Evolutionary conservation across 2,888 invertebrate species (phyloP), one percentile per base, ranked within the genome.

Genomic region (Ecliptopera silaceata): DNA sequence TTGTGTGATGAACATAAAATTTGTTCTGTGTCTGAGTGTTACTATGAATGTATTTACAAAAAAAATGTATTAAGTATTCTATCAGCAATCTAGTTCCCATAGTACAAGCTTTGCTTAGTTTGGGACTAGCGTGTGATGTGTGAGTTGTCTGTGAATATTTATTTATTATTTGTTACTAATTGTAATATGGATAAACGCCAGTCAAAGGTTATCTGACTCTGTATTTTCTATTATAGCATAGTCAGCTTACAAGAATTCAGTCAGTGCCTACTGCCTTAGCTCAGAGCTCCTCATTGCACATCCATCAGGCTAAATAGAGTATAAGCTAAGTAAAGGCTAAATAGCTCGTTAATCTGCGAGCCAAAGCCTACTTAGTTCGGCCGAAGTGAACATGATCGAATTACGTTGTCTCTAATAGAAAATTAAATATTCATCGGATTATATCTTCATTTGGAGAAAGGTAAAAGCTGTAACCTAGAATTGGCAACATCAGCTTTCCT

Each of bases 311-410:
- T n/a, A 34, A 48, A n/a, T n/a, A n/a, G n/a, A n/a, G n/a, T n/a
- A n/a, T n/a, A n/a, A n/a, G n/a, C n/a, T n/a, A n/a, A n/a, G n/a
- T n/a, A n/a, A n/a, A n/a, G n/a, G n/a, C n/a, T n/a, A n/a, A 54
- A 54, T 54, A 36, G 42, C 26, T 48, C 31, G 54, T 54, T 47
- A 54, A 51, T 38, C 47, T 47, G 43, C 50, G 32, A 43, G 50
- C 50, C 50, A 50, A 43, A n/a, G n/a, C n/a, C n/a, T 36, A 47
- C 47, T 10, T 36, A 13, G 38, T 17, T 10, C 12, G 48, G 17
- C 29, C 31, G 39, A 46, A 18, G 34, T 18, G 48, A 29, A 43
- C 50, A 50, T 43, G 34, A 50, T 50, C 26, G 22, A 50, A 26
- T 50, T 50, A 50, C 43, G 17, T 34, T 43, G 43, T 26, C 12